These are phyloP conservation scores for Plectropomus leopardus DNA, from an alignment of 2,113 vertebrate genomes.

Conservation along the genomic window DNA sequence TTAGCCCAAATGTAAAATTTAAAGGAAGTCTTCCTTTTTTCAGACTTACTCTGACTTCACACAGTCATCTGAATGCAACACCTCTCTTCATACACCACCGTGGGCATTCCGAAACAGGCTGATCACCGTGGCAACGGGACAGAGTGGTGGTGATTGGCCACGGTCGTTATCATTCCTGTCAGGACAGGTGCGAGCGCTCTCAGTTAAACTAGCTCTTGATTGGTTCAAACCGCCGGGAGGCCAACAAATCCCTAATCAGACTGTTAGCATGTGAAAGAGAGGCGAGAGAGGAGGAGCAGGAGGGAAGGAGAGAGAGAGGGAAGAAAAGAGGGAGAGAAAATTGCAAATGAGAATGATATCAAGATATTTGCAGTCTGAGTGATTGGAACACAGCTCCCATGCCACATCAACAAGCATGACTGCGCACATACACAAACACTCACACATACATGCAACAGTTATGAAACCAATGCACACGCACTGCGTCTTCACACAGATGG, in stretches of 20 bases:
- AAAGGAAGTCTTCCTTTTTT: neutral
- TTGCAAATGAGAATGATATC: conserved; percentile 54
- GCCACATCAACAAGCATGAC: conserved; percentile 12
- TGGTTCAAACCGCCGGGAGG: conserved; percentile 76
- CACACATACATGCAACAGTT: conserved; percentile 2
- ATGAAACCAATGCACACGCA: neutral
- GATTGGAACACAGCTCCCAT: conserved; percentile 28
- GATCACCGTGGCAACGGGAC: conserved; percentile 58
- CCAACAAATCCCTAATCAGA: conserved; percentile 78
- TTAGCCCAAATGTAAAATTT: neutral
- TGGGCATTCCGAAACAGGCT: conserved; percentile 58
- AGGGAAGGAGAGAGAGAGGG: conserved; percentile 6
- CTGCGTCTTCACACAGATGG: conserved; percentile 29
- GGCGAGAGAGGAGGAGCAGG: conserved; percentile 25
- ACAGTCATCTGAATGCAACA: conserved; percentile 43
- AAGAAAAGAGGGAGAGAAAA: conserved; percentile 8
- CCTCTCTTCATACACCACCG: conserved; percentile 27
- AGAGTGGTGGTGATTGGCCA: conserved; percentile 56
- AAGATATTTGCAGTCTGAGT: conserved; percentile 60
- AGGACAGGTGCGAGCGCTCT: conserved; percentile 75
- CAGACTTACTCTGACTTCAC: neutral
- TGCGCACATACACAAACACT: neutral
- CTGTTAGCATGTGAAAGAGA: conserved; percentile 63
- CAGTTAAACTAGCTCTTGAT: conserved; percentile 76
- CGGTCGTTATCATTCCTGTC: conserved; percentile 79